These are phyloP conservation scores for Ascidia mentula DNA, from an alignment of 23 tunicate genomes.

Conservation along the genomic window DNA sequence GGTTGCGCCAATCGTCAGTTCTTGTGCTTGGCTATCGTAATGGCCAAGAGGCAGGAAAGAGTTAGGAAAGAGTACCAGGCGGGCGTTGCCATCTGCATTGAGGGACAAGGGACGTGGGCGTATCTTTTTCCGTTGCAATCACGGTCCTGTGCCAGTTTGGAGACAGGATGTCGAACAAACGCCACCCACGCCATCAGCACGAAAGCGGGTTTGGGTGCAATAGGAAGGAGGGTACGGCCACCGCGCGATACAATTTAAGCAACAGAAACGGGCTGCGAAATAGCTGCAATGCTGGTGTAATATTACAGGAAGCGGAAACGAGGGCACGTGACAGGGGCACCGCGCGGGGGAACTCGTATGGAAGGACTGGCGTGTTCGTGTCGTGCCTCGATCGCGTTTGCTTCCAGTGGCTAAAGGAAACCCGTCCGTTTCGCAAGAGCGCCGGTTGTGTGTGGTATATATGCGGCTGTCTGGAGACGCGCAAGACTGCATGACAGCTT, in stretches of 20 bases:
- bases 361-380: too few relatives aligned
- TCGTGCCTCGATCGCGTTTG: too few relatives aligned
- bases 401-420: too few relatives aligned
- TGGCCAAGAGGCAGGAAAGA: too few relatives aligned
- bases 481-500: too few relatives aligned
- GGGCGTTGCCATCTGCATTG: background rate
- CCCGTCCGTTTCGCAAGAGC: too few relatives aligned
- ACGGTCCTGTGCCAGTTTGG: background rate
- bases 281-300: background rate
- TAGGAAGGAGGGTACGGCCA: background rate
- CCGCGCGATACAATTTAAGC: background rate
- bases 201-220: background rate
- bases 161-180: too few relatives aligned
- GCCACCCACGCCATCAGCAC: background rate
- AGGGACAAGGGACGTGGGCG: background rate
- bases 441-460: too few relatives aligned
- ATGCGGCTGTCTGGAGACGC: too few relatives aligned
- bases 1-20: background rate
- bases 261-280: background rate
- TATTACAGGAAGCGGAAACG: slow-evolving; percentile 29
- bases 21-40: background rate
- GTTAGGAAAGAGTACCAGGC: too few relatives aligned
- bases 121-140: background rate
- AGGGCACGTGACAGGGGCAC: slow-evolving; percentile 29
- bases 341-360: slow-evolving; percentile 7